A percentile compares a stretch with the other conserved stretches of the same genome.
phyloP scores from a whole-genome alignment of 1,140 invertebrate species.

The Nasonia longicornis region DNA sequence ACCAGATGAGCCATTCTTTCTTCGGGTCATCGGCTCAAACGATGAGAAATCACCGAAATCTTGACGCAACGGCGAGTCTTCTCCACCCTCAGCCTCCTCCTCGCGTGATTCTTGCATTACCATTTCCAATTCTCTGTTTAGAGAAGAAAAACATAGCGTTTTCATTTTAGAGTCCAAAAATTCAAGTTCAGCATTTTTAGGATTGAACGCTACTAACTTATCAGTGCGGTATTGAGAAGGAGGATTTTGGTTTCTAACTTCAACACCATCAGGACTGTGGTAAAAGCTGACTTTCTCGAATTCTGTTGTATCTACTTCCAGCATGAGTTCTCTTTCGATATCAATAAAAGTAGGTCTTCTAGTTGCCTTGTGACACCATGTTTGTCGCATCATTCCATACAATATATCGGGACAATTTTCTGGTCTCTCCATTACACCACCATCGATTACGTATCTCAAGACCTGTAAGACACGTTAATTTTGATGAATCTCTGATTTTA shows the following conservation, averaged over 20 bases:
- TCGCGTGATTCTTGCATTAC: conserved; percentile 59
- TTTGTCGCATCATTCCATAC: conserved; percentile 88
- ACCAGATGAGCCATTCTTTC: conserved; percentile 19
- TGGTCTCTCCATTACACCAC: conserved; percentile 91
- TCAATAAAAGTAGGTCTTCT: conserved; percentile 87
- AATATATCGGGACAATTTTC: conserved; percentile 93
- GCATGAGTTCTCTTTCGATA: conserved; percentile 76
- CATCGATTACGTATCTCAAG: conserved; percentile 87
- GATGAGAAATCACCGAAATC: conserved; percentile 63
- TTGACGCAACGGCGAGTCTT: conserved; percentile 62
- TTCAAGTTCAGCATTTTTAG: background rate
- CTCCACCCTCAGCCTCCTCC: conserved; percentile 60
- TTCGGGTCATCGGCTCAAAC: conserved; percentile 55
- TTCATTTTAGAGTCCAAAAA: background rate
- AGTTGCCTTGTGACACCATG: conserved; percentile 86
- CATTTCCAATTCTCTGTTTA: conserved; percentile 61
- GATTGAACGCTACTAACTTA: conserved; percentile 52
- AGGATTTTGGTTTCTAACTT: conserved; percentile 67
- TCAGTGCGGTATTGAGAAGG: conserved; percentile 56
- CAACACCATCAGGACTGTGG: conserved; percentile 76
- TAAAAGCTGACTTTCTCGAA: conserved; percentile 85
- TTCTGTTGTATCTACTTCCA: conserved; percentile 70
- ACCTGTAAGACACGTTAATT: conserved; percentile 54
- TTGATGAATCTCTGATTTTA: background rate
- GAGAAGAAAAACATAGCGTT: background rate